These are phyloP conservation scores for Drosophila grimshawi DNA, from an alignment of 1,140 invertebrate species.

Conservation along the genomic window DNA sequence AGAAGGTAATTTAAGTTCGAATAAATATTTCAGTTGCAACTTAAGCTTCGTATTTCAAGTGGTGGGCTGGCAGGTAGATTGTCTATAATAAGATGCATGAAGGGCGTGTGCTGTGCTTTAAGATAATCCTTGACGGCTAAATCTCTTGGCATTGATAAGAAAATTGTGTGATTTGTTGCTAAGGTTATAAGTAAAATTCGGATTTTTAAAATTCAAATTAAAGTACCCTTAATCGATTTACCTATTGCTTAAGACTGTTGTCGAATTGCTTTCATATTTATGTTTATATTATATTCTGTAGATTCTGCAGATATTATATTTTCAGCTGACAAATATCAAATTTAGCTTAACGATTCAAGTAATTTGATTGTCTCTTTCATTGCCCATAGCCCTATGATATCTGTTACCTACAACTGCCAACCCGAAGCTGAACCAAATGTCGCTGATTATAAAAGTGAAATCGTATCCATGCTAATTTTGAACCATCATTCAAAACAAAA, in stretches of 20 bases:
- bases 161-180: constrained; percentile 15
- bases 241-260: too few relatives aligned
- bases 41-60: constrained; percentile 37
- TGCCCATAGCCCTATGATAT: constrained; percentile 50
- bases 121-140: not conserved
- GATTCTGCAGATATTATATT: too few relatives aligned
- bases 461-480: constrained; percentile 80
- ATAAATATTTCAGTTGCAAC: constrained; percentile 70
- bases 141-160: constrained; percentile 14
- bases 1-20: constrained; percentile 77
- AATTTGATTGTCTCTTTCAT: constrained; percentile 2
- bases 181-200: constrained; percentile 1
- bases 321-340: not conserved
- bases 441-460: constrained; percentile 69
- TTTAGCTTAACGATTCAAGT: not conserved
- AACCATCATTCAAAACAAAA: constrained; percentile 60
- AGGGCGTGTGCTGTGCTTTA: constrained; percentile 12
- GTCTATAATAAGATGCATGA: constrained; percentile 15
- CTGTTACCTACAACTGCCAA: constrained; percentile 51
- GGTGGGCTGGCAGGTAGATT: not conserved
- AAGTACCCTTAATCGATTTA: too few relatives aligned
- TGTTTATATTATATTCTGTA: too few relatives aligned
- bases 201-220: not conserved
- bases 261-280: too few relatives aligned
- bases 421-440: not conserved